Conservation (phyloP, 2,797 vertebrate genomes). For the Periophthalmus magnuspinnatus region DNA sequence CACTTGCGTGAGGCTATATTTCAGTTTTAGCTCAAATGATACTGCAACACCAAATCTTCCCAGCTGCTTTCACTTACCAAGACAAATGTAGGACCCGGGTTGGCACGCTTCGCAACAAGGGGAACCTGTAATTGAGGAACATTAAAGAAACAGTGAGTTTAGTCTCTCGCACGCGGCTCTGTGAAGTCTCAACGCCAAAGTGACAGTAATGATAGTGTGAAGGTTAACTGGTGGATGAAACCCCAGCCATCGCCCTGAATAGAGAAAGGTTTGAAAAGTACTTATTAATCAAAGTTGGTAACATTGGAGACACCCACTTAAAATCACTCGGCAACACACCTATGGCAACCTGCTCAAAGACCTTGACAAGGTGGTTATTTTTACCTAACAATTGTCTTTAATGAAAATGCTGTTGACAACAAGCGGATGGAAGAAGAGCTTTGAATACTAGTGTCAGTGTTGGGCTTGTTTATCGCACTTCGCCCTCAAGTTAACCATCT, state of each 20-base stretch:
- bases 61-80: slow-evolving; percentile 31
- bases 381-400: slow-evolving; percentile 61
- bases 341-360: slow-evolving; percentile 49
- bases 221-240: slow-evolving; percentile 77
- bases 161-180: slow-evolving; percentile 49
- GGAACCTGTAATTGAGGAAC: slow-evolving; percentile 60
- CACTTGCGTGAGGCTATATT: no score
- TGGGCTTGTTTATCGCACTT: slow-evolving; percentile 51
- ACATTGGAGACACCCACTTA: slow-evolving; percentile 81
- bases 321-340: slow-evolving; percentile 79
- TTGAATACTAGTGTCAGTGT: slow-evolving; percentile 73
- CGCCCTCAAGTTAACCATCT: slow-evolving; percentile 63
- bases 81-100: slow-evolving; percentile 38
- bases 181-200: slow-evolving; percentile 67
- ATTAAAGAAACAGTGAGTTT: slow-evolving; percentile 63
- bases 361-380: slow-evolving; percentile 78
- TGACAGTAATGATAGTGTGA: slow-evolving; percentile 78
- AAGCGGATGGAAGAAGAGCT: slow-evolving; percentile 82
- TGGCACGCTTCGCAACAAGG: slow-evolving; percentile 38
- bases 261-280: slow-evolving; percentile 78
- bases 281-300: slow-evolving; percentile 88
- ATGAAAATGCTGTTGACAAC: slow-evolving; percentile 70
- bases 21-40: no score
- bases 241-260: slow-evolving; percentile 64
- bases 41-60: slow-evolving; percentile 19